Evolutionary conservation across 1,140 invertebrate genomes (phyloP).

Genomic region (Condylostylus longicornis): DNA sequence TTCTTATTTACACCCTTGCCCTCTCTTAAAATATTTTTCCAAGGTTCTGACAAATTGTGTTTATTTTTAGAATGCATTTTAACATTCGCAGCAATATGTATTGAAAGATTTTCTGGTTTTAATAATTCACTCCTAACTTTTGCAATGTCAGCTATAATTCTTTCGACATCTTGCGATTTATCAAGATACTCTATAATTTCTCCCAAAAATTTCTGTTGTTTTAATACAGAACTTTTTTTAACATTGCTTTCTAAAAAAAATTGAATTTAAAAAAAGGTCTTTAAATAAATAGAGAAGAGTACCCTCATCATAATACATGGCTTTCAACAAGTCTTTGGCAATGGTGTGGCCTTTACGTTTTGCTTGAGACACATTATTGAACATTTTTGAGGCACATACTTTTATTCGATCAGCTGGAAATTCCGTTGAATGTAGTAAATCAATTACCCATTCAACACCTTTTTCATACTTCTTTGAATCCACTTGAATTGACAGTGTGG

Average conservation of each 20-base stretch:
- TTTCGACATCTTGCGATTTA: constrained; percentile 34
- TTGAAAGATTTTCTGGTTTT: constrained; percentile 39
- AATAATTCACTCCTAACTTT: constrained; percentile 44
- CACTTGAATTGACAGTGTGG: constrained; percentile 40
- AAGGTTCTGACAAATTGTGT: constrained; percentile 36
- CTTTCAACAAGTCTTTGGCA: constrained; percentile 43
- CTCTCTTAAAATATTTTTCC: constrained; percentile 42
- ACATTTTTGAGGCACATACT: constrained; percentile 58
- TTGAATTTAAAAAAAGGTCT: neutral
- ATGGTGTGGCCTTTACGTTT: constrained; percentile 50
- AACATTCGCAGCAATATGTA: constrained; percentile 60
- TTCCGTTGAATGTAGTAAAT: constrained; percentile 54
- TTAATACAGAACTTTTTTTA: constrained; percentile 48
- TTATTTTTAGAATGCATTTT: constrained; percentile 37
- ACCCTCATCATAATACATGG: constrained; percentile 47
- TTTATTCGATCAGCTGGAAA: constrained; percentile 58
- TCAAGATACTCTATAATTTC: constrained; percentile 45
- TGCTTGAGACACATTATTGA: constrained; percentile 56
- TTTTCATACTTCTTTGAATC: constrained; percentile 60
- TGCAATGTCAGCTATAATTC: constrained; percentile 45
- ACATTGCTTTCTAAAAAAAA: constrained; percentile 52
- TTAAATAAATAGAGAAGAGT: constrained; percentile 12
- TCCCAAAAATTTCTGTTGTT: constrained; percentile 63
- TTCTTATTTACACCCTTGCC: too few relatives aligned
- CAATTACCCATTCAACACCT: constrained; percentile 60